Percentiles rank a stretch among this genome's conserved stretches.
phyloP scores from a whole-genome alignment of 2,113 vertebrate genomes.

The Pelecanus crispus region DNA sequence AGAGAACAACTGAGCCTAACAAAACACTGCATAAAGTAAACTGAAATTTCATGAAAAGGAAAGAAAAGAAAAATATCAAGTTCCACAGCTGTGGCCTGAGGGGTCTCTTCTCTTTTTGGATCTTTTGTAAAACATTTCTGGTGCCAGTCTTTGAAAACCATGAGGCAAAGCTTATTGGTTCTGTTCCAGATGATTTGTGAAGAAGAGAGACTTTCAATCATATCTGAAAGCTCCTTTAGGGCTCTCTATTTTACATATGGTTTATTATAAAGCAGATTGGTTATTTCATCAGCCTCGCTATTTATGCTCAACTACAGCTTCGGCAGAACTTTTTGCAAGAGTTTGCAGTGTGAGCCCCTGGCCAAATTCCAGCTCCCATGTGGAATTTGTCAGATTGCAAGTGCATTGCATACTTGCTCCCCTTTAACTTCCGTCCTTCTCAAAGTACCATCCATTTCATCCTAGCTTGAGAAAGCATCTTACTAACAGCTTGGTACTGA shows the following conservation, averaged over 20 bases:
- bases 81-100: slow-evolving; percentile 1
- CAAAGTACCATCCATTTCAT: background rate
- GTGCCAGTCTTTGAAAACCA: slow-evolving; percentile 13
- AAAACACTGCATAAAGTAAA: background rate
- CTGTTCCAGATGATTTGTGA: background rate
- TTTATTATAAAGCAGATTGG: background rate
- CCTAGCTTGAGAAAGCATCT: background rate
- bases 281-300: background rate
- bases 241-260: background rate
- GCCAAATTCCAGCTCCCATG: background rate
- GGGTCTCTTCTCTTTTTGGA: background rate
- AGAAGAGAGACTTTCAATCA: background rate
- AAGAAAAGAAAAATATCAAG: background rate
- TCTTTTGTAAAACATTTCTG: background rate
- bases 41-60: background rate
- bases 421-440: background rate
- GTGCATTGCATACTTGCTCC: background rate
- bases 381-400: background rate
- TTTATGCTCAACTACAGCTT: background rate
- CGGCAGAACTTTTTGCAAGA: background rate
- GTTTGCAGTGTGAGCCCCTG: background rate
- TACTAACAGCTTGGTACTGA: background rate
- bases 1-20: background rate
- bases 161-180: slow-evolving; percentile 8
- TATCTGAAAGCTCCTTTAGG: background rate